phyloP scores from a whole-genome alignment of 2,797 vertebrate genomes.

The Acipenser oxyrinchus region DNA sequence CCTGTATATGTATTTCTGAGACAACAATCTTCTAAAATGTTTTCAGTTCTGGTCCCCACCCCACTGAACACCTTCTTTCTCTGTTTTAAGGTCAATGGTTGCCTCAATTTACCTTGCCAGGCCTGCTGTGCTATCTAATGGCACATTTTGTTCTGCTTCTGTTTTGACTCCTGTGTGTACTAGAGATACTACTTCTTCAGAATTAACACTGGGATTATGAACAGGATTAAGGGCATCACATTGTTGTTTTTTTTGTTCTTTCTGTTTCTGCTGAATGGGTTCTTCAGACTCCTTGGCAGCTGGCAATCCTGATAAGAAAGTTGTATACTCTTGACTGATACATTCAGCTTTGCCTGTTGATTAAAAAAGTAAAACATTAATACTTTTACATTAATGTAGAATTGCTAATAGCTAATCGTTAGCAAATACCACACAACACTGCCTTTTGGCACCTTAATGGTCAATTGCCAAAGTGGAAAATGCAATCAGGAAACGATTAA shows the following conservation, averaged over 20 bases:
- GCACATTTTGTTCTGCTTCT: neutral
- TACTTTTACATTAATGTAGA: too few species aligned
- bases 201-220: neutral
- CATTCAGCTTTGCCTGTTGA: neutral
- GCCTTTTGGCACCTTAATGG: too few species aligned
- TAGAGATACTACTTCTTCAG: neutral
- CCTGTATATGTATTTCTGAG: too few species aligned
- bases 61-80: neutral
- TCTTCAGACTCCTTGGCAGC: neutral
- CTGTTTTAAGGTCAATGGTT: slow-evolving; percentile 10
- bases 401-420: too few species aligned
- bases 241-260: neutral
- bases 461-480: too few species aligned
- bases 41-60: neutral
- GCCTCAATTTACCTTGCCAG: slow-evolving; percentile 14
- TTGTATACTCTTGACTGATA: neutral
- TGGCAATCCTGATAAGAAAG: neutral
- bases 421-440: too few species aligned
- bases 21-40: neutral
- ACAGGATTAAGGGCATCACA: neutral
- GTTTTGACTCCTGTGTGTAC: neutral
- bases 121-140: neutral
- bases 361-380: neutral
- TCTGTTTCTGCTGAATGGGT: neutral
- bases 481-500: too few species aligned